Conservation (phyloP, 2,888 invertebrate species). For the Leucania comma region DNA sequence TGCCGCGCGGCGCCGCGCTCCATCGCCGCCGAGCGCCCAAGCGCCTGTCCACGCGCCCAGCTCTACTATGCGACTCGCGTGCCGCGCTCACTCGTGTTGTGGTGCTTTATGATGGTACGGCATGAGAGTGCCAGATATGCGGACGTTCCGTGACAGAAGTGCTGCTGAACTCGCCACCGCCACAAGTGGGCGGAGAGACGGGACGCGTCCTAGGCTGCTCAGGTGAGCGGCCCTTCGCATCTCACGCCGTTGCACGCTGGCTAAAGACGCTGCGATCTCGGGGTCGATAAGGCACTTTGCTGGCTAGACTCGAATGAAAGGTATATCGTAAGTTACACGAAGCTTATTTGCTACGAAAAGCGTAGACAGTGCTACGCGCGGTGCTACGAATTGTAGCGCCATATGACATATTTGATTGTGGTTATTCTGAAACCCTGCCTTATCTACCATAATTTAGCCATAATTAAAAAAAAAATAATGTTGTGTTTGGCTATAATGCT, state of each 20-base stretch:
- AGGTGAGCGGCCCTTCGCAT: slow-evolving; percentile 87
- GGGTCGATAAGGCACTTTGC: slow-evolving; percentile 83
- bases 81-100: slow-evolving; percentile 86
- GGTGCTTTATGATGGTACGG: slow-evolving; percentile 89
- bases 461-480: slow-evolving; percentile 5
- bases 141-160: slow-evolving; percentile 88
- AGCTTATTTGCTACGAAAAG: slow-evolving; percentile 63
- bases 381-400: slow-evolving; percentile 37
- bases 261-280: slow-evolving; percentile 82
- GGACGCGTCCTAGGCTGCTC: slow-evolving; percentile 83
- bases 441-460: slow-evolving; percentile 4
- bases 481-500: not conserved
- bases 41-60: slow-evolving; percentile 69
- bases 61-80: slow-evolving; percentile 84
- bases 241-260: slow-evolving; percentile 78
- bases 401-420: slow-evolving; percentile 30
- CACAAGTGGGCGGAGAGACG: slow-evolving; percentile 88
- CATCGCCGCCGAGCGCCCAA: slow-evolving; percentile 68
- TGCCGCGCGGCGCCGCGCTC: slow-evolving; percentile 81
- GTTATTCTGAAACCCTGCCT: slow-evolving; percentile 6
- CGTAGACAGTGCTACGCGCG: slow-evolving; percentile 64
- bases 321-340: slow-evolving; percentile 37
- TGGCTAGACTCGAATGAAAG: slow-evolving; percentile 63
- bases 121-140: slow-evolving; percentile 88
- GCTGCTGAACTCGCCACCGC: slow-evolving; percentile 79